phyloP scores from a whole-genome alignment of 1,140 invertebrate species.

The Orchesella cincta region DNA sequence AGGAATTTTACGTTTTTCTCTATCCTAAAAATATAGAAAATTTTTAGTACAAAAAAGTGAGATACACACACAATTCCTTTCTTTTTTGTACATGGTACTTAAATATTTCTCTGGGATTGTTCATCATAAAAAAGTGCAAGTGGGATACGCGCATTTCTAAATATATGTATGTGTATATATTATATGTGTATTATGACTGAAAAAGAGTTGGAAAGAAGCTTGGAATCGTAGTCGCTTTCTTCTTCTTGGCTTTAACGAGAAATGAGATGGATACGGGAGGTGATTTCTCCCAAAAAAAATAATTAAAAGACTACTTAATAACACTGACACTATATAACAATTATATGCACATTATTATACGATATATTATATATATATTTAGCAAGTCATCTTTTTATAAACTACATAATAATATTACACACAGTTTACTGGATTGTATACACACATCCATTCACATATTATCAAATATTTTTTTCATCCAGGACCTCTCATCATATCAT shows the following conservation, averaged over 20 bases:
- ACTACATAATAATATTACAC: slow-evolving; percentile 11
- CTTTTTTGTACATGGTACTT: neutral
- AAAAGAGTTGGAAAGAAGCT: no score
- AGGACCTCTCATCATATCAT: slow-evolving; percentile 7
- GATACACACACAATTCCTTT: neutral
- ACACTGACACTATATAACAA: slow-evolving; percentile 19
- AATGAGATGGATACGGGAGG: no score
- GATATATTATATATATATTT: neutral
- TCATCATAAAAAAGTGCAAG: no score
- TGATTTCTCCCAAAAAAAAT: no score
- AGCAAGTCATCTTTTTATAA: neutral
- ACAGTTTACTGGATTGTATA: neutral
- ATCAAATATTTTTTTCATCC: neutral
- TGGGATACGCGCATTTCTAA: no score
- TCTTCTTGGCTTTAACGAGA: no score
- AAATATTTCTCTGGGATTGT: neutral
- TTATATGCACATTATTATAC: slow-evolving; percentile 17
- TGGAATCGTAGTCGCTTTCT: no score
- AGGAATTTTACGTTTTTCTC: neutral
- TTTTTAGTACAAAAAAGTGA: neutral
- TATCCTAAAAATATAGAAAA: neutral
- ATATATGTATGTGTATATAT: no score
- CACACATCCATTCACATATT: neutral
- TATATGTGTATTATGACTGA: no score
- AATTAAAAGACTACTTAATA: no score